Conservation (phyloP, 2,888 invertebrate species). For the Tenthredo distinguenda region DNA sequence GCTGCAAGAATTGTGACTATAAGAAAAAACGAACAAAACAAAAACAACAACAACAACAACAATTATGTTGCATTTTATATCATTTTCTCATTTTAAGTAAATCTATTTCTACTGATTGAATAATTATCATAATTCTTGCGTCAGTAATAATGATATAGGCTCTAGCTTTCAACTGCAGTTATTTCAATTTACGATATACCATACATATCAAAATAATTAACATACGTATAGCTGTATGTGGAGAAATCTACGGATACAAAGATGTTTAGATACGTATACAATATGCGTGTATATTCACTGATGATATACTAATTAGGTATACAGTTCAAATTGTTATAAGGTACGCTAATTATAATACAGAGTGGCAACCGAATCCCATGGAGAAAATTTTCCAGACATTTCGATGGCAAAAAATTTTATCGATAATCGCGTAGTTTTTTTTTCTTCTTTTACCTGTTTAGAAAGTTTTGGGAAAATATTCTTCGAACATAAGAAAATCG, state of each 20-base stretch:
- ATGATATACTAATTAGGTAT: not conserved
- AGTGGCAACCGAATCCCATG: too few species aligned
- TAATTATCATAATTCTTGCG: constrained; percentile 1
- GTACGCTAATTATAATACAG: too few species aligned
- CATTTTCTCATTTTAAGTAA: too few species aligned
- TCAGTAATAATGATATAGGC: constrained; percentile 1
- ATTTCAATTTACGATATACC: not conserved
- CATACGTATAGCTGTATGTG: not conserved
- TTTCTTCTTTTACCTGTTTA: not conserved
- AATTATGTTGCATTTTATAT: too few species aligned
- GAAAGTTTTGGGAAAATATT: too few species aligned
- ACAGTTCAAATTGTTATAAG: too few species aligned
- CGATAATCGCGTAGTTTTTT: not conserved
- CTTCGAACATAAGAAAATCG: too few species aligned
- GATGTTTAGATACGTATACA: not conserved
- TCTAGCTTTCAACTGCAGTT: constrained; percentile 21
- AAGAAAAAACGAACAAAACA: not conserved
- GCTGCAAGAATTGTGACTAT: not conserved
- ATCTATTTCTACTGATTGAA: not conserved
- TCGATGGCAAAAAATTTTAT: too few species aligned
- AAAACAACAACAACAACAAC: not conserved
- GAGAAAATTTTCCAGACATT: too few species aligned
- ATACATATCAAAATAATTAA: constrained; percentile 6
- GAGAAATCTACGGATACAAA: constrained; percentile 31
- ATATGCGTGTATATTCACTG: not conserved